Evolutionary conservation across 2,113 vertebrate genomes (phyloP).

Genomic region (Haliaeetus leucogaster): DNA sequence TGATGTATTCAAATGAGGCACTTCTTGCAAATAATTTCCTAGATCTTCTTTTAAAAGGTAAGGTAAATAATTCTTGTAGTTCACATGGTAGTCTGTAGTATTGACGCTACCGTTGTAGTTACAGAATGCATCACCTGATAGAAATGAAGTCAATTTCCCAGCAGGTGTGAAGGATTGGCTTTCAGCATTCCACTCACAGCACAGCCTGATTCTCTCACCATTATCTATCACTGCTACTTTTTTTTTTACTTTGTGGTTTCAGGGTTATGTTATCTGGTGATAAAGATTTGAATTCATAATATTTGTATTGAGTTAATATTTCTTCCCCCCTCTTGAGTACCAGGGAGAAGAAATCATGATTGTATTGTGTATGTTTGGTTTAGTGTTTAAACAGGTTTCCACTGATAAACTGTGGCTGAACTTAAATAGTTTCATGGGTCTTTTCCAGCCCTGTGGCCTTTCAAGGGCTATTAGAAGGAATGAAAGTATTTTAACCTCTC

Average conservation of each 20-base stretch:
- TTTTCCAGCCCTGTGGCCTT: not conserved
- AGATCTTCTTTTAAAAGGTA: not conserved
- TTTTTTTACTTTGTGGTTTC: not conserved
- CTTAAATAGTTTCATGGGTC: not conserved
- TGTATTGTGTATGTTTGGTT: not conserved
- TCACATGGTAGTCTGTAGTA: not conserved
- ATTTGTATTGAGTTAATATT: not conserved
- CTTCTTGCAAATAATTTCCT: not conserved
- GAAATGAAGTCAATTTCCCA: rapidly evolving
- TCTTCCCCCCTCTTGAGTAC: not conserved
- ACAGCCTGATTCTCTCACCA: not conserved
- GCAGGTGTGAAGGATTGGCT: too few species aligned
- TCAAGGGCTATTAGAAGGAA: not conserved
- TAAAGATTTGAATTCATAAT: not conserved
- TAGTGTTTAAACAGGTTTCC: not conserved
- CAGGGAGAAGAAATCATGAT: not conserved
- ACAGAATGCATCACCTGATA: not conserved
- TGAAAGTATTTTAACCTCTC: not conserved
- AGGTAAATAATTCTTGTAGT: not conserved
- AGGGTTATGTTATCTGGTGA: not conserved
- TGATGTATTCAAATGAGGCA: not conserved
- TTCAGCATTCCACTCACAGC: not conserved
- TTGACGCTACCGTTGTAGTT: rapidly evolving
- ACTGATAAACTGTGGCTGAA: not conserved
- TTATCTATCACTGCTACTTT: not conserved